phyloP scores from a whole-genome alignment of 2,888 invertebrate species.

The Caenorhabditis auriculariae region DNA sequence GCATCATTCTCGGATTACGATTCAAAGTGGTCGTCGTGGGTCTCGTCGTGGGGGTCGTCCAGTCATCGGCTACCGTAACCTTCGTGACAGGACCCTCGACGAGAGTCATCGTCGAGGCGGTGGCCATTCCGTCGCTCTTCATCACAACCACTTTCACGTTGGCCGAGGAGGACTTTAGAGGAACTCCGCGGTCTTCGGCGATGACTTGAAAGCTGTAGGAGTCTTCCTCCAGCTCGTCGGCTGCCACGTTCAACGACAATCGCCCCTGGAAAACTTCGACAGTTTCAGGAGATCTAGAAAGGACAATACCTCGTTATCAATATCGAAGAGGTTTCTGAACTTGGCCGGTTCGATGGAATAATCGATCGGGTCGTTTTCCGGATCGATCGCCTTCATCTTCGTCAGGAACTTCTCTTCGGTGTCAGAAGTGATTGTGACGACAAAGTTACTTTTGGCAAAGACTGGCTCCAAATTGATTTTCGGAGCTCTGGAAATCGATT shows the following conservation, averaged over 20 bases:
- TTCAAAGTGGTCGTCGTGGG: neutral
- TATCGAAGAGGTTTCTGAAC: constrained; percentile 47
- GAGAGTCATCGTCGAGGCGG: neutral
- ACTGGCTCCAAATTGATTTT: no score
- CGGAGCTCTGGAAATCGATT: no score
- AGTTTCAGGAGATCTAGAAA: neutral
- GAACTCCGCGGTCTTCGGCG: constrained; percentile 35
- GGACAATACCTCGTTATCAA: constrained; percentile 29
- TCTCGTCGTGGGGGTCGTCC: neutral
- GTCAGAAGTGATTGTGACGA: constrained; percentile 11
- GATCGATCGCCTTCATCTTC: constrained; percentile 23
- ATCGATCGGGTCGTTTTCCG: constrained; percentile 26
- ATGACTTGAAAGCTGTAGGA: constrained; percentile 37
- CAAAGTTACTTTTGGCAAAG: constrained; percentile 7
- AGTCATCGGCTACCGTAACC: constrained; percentile 3
- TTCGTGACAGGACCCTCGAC: neutral
- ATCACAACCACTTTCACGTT: constrained; percentile 29
- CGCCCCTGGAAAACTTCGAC: constrained; percentile 3
- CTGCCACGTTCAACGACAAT: constrained; percentile 4
- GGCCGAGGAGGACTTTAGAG: constrained; percentile 29
- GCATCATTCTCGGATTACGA: neutral
- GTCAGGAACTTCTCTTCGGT: constrained; percentile 24
- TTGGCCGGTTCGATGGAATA: constrained; percentile 45
- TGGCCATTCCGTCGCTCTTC: neutral
- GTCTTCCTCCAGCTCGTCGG: constrained; percentile 17